Percentiles rank a stretch among this genome's conserved stretches.
Conservation (phyloP, 2,888 invertebrate genomes). For the Synanthedon myopaeformis region DNA sequence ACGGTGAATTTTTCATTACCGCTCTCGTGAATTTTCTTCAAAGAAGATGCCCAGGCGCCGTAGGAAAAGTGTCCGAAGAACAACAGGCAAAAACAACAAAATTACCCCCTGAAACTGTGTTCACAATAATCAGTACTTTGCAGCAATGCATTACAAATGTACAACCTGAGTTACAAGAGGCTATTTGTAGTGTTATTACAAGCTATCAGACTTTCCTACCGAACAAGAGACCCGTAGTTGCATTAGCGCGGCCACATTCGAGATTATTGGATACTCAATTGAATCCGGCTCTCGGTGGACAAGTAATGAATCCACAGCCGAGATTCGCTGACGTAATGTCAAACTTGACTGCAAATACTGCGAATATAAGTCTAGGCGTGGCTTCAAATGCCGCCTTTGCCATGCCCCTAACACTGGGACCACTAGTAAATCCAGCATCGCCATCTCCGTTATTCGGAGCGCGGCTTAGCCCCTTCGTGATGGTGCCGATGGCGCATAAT, state of each 20-base stretch:
- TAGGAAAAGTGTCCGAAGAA: slow-evolving; percentile 83
- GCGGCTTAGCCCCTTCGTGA: slow-evolving; percentile 81
- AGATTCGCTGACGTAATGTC: slow-evolving; percentile 76
- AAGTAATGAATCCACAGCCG: slow-evolving; percentile 76
- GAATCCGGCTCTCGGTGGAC: slow-evolving; percentile 73
- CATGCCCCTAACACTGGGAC: slow-evolving; percentile 76
- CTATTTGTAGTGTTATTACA: slow-evolving; percentile 85
- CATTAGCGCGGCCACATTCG: slow-evolving; percentile 78
- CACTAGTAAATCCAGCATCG: slow-evolving; percentile 84
- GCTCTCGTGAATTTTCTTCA: slow-evolving; percentile 90
- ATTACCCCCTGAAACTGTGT: slow-evolving; percentile 90
- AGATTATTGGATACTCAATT: slow-evolving; percentile 79
- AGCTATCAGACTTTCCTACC: slow-evolving; percentile 83
- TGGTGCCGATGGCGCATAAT: slow-evolving; percentile 76
- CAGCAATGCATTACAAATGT: slow-evolving; percentile 80
- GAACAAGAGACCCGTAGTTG: slow-evolving; percentile 80
- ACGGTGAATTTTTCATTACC: slow-evolving; percentile 90
- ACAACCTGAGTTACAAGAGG: slow-evolving; percentile 86
- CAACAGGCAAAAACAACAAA: slow-evolving; percentile 86
- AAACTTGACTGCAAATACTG: slow-evolving; percentile 80
- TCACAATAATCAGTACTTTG: slow-evolving; percentile 89
- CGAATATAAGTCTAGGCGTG: slow-evolving; percentile 80
- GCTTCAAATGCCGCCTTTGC: slow-evolving; percentile 80
- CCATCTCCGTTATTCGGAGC: slow-evolving; percentile 83
- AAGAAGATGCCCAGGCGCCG: slow-evolving; percentile 85